These are phyloP conservation scores for Therioaphis trifolii DNA, from an alignment of 2,888 invertebrate genomes.

Conservation along the genomic window DNA sequence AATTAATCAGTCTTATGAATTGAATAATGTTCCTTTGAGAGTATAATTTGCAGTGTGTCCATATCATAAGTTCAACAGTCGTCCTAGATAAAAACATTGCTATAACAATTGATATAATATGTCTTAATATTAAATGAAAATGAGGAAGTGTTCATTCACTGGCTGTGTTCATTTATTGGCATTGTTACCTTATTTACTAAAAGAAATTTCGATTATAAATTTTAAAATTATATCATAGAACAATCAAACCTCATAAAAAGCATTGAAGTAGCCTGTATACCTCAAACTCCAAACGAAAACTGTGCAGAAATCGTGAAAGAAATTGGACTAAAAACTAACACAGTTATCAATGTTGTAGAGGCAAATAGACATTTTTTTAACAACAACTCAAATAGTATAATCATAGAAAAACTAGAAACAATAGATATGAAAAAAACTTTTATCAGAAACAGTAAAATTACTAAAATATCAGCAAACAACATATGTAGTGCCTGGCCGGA, in stretches of 20 bases:
- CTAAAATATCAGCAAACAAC: conserved; percentile 13
- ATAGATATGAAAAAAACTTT: not conserved
- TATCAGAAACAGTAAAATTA: not conserved
- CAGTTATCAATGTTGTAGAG: not conserved
- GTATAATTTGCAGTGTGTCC: too few relatives aligned
- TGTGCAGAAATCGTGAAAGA: not conserved
- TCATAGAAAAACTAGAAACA: conserved; percentile 2
- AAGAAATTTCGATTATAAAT: not conserved
- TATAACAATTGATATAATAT: too few relatives aligned
- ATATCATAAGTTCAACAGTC: too few relatives aligned
- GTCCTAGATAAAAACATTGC: too few relatives aligned
- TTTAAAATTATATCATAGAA: not conserved
- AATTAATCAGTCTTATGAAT: too few relatives aligned
- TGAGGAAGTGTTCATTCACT: too few relatives aligned
- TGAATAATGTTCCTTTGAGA: too few relatives aligned
- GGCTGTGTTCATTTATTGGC: too few relatives aligned
- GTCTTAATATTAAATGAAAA: too few relatives aligned
- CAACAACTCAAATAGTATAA: not conserved
- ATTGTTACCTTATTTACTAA: not conserved
- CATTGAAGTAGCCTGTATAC: not conserved
- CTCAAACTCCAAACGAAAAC: not conserved
- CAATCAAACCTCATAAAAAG: not conserved
- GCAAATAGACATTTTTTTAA: not conserved
- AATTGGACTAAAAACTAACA: not conserved
- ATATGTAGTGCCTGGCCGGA: not conserved